Base-by-base conservation (phyloP, 1,140 invertebrate genomes). In the Ostrea denselamellosa region DNA sequence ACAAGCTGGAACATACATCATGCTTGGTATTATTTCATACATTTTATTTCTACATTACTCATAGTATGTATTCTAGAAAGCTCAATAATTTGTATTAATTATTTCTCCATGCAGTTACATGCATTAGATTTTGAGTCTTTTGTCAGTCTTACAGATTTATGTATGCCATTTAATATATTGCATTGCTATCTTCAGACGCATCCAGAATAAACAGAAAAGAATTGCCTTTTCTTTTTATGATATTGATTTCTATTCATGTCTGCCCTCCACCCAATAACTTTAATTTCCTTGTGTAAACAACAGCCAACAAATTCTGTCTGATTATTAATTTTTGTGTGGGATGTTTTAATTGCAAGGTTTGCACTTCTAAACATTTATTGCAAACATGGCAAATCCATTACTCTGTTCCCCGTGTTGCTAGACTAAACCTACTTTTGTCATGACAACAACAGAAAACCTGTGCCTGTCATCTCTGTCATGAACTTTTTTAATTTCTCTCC, bases 271-370 rank as follows among this genome's bases (percentile, higher is more conserved):
- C 22, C 68, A 77, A 25, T 28, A 12, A 9, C 12, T 77, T 77
- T 77, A 77, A 77, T 77, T 77, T 77, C 10, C 68, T 77, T 77
- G 22, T 77, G 68, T 77, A 77, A 77, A 77, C 25, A 77, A 10
- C 56, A 62, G 25, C 14, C 68, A 28, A 34, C 25, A 34, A 34
- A 14, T 77, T 22, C 68, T 77, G n/a, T 25, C 25, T 14, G 68
- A 77, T 44, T 77, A 77, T 77, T 77, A 77, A 77, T 77, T 25
- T 14, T 77, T 22, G 14, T 34, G 68, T 62, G 25, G 22, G 28
- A 28, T 77, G 14, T 28, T 77, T 77, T 77, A 77, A 77, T 77
- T 77, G 25, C 68, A 28, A 34, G 28, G 28, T 14, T 25, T 77
- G 68, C 68, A 77, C 68, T 34, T 77, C 28, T 34, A 17, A 77